Percentiles rank a stretch among this genome's conserved stretches.
phyloP scores from a whole-genome alignment of 2,888 invertebrate species.

The Papilio elwesi region DNA sequence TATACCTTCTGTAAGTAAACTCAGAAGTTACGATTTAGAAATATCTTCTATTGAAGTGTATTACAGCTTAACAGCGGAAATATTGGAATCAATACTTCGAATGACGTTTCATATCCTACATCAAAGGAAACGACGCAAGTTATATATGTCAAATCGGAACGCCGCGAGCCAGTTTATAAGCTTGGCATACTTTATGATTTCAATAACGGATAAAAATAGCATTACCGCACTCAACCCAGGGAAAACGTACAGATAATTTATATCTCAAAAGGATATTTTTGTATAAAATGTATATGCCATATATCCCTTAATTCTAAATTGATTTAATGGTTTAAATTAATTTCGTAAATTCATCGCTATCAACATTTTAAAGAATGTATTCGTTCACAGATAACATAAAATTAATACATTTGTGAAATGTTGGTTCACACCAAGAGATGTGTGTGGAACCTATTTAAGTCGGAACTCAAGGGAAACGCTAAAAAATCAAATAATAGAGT shows the following conservation, averaged over 20 bases:
- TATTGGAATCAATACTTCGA: constrained; percentile 26
- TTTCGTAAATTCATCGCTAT: too few species aligned
- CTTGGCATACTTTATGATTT: constrained; percentile 13
- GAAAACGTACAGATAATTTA: not conserved
- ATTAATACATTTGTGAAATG: too few species aligned
- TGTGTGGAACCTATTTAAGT: too few species aligned
- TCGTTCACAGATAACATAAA: too few species aligned
- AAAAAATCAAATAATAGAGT: too few species aligned
- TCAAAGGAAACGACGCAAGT: constrained; percentile 26
- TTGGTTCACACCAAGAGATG: too few species aligned
- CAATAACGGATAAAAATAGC: constrained; percentile 16
- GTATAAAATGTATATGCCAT: too few species aligned
- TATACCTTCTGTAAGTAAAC: not conserved
- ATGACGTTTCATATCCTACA: constrained; percentile 29
- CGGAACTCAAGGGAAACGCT: too few species aligned
- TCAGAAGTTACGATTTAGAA: not conserved
- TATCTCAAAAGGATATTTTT: not conserved
- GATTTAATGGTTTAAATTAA: too few species aligned
- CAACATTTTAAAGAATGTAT: too few species aligned
- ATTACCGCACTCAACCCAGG: not conserved
- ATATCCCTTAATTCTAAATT: too few species aligned
- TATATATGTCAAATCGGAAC: constrained; percentile 10
- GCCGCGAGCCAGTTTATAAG: constrained; percentile 18
- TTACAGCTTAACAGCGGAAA: constrained; percentile 3
- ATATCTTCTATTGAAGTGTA: not conserved